These are phyloP conservation scores for Dryadula phaetusa DNA, from an alignment of 2,888 invertebrate genomes.

Conservation along the genomic window DNA sequence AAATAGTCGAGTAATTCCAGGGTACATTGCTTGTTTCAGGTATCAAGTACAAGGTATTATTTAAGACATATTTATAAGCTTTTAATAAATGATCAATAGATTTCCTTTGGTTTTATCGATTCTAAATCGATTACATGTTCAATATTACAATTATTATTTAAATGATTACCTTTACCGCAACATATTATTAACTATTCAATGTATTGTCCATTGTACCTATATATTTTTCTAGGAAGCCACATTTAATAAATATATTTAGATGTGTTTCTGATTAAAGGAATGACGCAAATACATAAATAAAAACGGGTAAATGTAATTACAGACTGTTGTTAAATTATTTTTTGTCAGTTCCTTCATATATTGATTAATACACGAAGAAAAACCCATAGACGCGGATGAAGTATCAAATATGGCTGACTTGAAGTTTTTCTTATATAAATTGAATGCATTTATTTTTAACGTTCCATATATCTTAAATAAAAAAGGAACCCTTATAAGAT, in stretches of 20 bases:
- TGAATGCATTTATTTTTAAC: no score
- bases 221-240: slow-evolving; percentile 1
- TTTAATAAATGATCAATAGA: slow-evolving; percentile 12
- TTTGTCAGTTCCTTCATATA: no score
- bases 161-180: slow-evolving; percentile 12
- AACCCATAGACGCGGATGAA: no score
- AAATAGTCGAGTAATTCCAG: not conserved
- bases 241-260: not conserved
- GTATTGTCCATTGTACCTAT: not conserved
- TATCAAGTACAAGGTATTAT: not conserved
- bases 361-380: no score
- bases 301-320: not conserved
- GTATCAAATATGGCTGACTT: no score
- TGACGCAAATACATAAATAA: not conserved
- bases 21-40: not conserved
- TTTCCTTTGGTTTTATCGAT: not conserved
- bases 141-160: slow-evolving; percentile 24
- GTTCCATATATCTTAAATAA: no score
- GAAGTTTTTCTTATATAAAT: no score
- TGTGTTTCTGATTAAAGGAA: not conserved
- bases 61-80: not conserved
- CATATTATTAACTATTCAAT: slow-evolving; percentile 14
- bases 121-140: slow-evolving; percentile 21
- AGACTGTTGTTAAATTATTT: not conserved
- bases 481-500: no score